Evolutionary conservation across 2,113 vertebrate genomes (phyloP).

Genomic region (Pelecanoides urinatrix): DNA sequence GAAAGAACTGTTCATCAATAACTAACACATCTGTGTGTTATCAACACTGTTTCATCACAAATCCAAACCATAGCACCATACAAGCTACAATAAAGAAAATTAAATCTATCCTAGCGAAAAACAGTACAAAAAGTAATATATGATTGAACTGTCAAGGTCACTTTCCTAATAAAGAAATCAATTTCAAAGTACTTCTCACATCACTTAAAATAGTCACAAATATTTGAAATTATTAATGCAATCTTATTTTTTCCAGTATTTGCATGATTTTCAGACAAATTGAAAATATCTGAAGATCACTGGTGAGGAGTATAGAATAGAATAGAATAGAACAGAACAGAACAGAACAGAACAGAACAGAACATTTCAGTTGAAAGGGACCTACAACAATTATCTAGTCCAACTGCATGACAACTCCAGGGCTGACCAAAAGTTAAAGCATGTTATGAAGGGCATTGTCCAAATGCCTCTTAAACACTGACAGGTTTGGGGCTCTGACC

Average conservation of each 20-base stretch:
- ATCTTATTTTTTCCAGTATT: not conserved
- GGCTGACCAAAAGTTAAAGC: not conserved
- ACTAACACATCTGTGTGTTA: not conserved
- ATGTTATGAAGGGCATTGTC: not conserved
- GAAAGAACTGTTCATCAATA: not conserved
- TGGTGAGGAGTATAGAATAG: not conserved
- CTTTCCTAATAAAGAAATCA: not conserved
- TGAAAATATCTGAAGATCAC: not conserved
- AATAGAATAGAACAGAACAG: not conserved
- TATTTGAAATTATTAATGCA: not conserved
- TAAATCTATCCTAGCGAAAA: not conserved
- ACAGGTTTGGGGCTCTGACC: too few species aligned
- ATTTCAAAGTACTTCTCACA: not conserved
- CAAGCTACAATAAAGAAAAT: not conserved
- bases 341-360: not conserved
- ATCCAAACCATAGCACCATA: not conserved
- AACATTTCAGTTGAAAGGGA: not conserved
- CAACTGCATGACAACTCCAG: not conserved
- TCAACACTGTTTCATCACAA: not conserved
- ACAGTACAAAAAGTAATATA: not conserved
- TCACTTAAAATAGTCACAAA: not conserved
- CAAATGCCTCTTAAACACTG: not conserved
- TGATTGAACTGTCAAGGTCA: not conserved
- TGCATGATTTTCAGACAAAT: not conserved
- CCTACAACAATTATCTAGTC: not conserved